A percentile compares a stretch with the other conserved stretches of the same genome.
Conservation (phyloP, 2,113 vertebrate species). For the Corapipo altera region DNA sequence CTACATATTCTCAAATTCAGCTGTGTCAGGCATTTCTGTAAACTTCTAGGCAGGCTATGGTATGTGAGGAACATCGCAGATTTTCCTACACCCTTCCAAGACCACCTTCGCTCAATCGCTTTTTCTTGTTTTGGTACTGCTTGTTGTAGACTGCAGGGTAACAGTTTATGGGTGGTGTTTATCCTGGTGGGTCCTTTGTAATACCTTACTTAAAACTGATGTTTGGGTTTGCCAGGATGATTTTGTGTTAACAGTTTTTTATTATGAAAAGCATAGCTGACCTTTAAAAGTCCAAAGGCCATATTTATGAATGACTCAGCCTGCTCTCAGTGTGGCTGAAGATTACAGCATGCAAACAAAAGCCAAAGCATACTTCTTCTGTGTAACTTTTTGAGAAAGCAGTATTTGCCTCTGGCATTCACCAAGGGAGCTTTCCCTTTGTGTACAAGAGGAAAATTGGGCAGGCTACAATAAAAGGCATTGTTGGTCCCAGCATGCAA, state of each 20-base stretch:
- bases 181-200: background rate
- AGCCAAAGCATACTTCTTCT: slow-evolving; percentile 36
- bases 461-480: slow-evolving; percentile 59
- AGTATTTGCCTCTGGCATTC: slow-evolving; percentile 46
- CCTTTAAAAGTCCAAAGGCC: slow-evolving; percentile 54
- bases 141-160: background rate
- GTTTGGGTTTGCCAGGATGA: background rate
- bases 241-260: slow-evolving; percentile 13
- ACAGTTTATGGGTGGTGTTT: background rate
- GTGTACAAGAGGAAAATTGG: slow-evolving; percentile 43
- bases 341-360: slow-evolving; percentile 19
- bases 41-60: background rate
- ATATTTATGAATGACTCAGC: slow-evolving; percentile 47
- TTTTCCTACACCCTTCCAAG: background rate
- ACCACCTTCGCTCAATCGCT: background rate
- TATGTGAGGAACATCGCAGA: background rate
- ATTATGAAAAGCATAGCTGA: slow-evolving; percentile 34
- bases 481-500: slow-evolving; percentile 61
- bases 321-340: background rate
- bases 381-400: slow-evolving; percentile 62
- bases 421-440: slow-evolving; percentile 44
- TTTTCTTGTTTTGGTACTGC: background rate
- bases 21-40: background rate
- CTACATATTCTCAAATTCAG: background rate
- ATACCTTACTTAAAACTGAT: background rate